phyloP scores from a whole-genome alignment of 2,888 invertebrate species.

The Bedellia somnulentella region DNA sequence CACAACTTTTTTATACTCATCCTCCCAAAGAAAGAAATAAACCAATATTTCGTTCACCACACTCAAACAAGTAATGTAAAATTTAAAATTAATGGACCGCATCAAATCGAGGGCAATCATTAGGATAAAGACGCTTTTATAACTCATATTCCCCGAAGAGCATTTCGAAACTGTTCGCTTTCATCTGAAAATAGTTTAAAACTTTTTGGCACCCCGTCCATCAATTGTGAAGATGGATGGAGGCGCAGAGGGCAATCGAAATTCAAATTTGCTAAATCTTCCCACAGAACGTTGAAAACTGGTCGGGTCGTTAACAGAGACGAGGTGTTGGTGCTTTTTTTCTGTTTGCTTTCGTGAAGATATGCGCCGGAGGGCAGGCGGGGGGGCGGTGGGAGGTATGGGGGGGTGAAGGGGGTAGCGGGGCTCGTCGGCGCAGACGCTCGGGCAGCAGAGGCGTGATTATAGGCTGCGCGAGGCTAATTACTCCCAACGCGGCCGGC shows the following conservation, averaged over 20 bases:
- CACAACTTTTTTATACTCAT: too few relatives aligned
- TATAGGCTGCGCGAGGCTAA: slow-evolving; percentile 51
- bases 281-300: slow-evolving; percentile 48
- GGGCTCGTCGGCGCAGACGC: slow-evolving; percentile 21
- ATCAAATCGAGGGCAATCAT: too few relatives aligned
- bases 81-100: too few relatives aligned
- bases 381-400: slow-evolving; percentile 11
- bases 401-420: too few relatives aligned
- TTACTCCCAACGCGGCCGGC: slow-evolving; percentile 47
- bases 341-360: slow-evolving; percentile 46
- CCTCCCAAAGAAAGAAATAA: too few relatives aligned
- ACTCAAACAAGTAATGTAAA: too few relatives aligned
- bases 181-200: slow-evolving; percentile 37
- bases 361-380: slow-evolving; percentile 36
- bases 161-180: slow-evolving; percentile 41
- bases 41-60: too few relatives aligned
- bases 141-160: too few relatives aligned
- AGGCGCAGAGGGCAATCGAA: slow-evolving; percentile 43
- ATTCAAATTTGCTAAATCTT: slow-evolving; percentile 62
- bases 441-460: slow-evolving; percentile 32
- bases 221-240: slow-evolving; percentile 59
- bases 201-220: slow-evolving; percentile 56
- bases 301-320: slow-evolving; percentile 51
- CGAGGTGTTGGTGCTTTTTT: slow-evolving; percentile 27
- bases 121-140: too few relatives aligned